Evolutionary conservation across 2,888 invertebrate genomes (phyloP).

Genomic region (Odontocerum albicorne): DNA sequence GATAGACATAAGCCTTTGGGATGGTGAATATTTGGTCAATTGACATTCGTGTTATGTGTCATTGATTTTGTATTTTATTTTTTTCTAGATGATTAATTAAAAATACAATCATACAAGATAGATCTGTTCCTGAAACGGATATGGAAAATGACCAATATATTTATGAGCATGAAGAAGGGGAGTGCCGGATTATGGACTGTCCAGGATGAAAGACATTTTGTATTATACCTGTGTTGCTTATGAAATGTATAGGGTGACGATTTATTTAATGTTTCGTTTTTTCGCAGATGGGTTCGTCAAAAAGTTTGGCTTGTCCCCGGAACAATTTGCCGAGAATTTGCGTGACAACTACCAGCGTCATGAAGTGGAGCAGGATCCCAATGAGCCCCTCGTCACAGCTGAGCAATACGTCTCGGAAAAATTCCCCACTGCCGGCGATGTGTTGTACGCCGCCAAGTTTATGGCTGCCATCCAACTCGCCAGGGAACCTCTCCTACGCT

Average conservation of each 20-base stretch:
- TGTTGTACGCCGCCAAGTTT: slow-evolving; percentile 86
- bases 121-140: too few relatives aligned
- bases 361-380: slow-evolving; percentile 90
- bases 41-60: too few relatives aligned
- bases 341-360: slow-evolving; percentile 93
- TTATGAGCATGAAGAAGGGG: too few relatives aligned
- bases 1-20: too few relatives aligned
- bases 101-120: too few relatives aligned
- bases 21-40: too few relatives aligned
- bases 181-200: too few relatives aligned
- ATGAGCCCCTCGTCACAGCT: slow-evolving; percentile 82
- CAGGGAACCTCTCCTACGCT: slow-evolving; percentile 85
- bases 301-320: slow-evolving; percentile 90
- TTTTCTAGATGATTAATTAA: too few relatives aligned
- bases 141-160: too few relatives aligned
- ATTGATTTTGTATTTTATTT: too few relatives aligned
- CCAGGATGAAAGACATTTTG: too few relatives aligned
- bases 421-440: slow-evolving; percentile 76
- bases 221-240: neutral
- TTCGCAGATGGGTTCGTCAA: slow-evolving; percentile 75
- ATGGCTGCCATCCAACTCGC: slow-evolving; percentile 95
- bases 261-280: neutral
- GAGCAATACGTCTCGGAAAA: slow-evolving; percentile 67
- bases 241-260: neutral
- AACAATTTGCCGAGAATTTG: slow-evolving; percentile 95